Base-by-base conservation (phyloP, 2,797 vertebrate genomes). In the Mormyrus hasselquistii region DNA sequence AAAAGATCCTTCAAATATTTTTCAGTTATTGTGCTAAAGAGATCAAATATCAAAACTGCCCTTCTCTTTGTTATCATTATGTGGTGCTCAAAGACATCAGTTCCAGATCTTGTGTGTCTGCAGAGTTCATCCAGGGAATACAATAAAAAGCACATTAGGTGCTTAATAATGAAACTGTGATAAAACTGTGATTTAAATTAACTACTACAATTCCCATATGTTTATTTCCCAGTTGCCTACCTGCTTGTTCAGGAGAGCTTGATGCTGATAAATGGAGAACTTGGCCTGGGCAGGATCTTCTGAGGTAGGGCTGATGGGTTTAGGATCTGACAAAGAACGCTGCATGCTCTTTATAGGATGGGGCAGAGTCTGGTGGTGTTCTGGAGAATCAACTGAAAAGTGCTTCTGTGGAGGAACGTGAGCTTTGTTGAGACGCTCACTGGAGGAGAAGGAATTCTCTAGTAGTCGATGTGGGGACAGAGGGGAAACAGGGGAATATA, bases 391-490 rank as follows among this genome's bases (percentile, higher is more conserved):
- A 0, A 97, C 93, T 2, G 97, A 96, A 93, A 98, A 98, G 90
- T 98, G 98, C 94, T 99, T 99, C 94, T 96, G 99, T 2, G 99
- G 98, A 49, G 98, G 98, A 88, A 99, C 98, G 0, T 99, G 99
- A 90, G 98, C 98, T 94, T 99, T 99, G 95, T 99, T 99, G 91
- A 99, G 95, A 92, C 97, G 96, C 93, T 99, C 99, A 0, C 95
- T 98, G 92, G 98, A 98, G 92, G 96, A 92, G 1, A 99, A 97
- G 79, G 98, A 97, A 14, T 96, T 96, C 91, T 99, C 98, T 92
- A 99, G 95, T 88, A 98, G 95, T 76, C 97, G 97, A 92, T 99
- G 97, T 4, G 98, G 98, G 87, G 98, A 99, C 89, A 99, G 95
- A 0, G 99, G 99, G 0, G 99, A 99, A 59, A 99, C 98, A 0